phyloP scores from a whole-genome alignment of 1,140 invertebrate species.

The Megalopta genalis region DNA sequence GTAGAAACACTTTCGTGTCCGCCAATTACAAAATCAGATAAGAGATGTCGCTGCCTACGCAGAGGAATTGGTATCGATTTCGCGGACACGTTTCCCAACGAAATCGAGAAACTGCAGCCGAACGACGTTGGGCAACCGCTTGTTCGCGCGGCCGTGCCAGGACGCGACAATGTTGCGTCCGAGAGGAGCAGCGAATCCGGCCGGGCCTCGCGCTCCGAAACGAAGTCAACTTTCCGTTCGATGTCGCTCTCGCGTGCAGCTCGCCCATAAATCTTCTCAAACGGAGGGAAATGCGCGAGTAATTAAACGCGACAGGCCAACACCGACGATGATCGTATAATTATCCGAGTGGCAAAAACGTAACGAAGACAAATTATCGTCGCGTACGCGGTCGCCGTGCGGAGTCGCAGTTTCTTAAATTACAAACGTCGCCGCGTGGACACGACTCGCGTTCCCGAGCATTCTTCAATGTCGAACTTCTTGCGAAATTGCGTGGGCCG shows the following conservation, averaged over 20 bases:
- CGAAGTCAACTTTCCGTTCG: neutral
- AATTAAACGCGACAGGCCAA: conserved; percentile 40
- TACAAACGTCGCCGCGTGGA: neutral
- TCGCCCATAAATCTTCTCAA: conserved; percentile 39
- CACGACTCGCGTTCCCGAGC: neutral
- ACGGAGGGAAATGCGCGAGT: conserved; percentile 37
- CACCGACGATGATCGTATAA: conserved; percentile 43
- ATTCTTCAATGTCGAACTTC: neutral
- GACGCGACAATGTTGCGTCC: neutral
- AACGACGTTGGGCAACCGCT: too few species aligned
- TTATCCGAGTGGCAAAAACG: conserved; percentile 27
- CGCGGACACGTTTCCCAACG: too few species aligned
- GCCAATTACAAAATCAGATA: too few species aligned
- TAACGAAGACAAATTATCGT: conserved; percentile 43
- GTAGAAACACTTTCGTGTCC: too few species aligned
- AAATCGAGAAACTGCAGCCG: too few species aligned
- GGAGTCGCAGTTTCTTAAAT: conserved; percentile 14
- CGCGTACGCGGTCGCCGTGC: neutral
- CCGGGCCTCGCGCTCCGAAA: neutral
- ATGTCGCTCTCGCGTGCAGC: conserved; percentile 33
- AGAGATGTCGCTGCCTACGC: too few species aligned
- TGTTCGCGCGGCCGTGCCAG: too few species aligned
- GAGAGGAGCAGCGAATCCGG: neutral
- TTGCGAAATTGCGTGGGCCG: neutral
- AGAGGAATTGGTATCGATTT: too few species aligned